A percentile compares a stretch with the other conserved stretches of the same genome.
phyloP scores from a whole-genome alignment of 2,113 vertebrate species.

The Psettodes erumei region DNA sequence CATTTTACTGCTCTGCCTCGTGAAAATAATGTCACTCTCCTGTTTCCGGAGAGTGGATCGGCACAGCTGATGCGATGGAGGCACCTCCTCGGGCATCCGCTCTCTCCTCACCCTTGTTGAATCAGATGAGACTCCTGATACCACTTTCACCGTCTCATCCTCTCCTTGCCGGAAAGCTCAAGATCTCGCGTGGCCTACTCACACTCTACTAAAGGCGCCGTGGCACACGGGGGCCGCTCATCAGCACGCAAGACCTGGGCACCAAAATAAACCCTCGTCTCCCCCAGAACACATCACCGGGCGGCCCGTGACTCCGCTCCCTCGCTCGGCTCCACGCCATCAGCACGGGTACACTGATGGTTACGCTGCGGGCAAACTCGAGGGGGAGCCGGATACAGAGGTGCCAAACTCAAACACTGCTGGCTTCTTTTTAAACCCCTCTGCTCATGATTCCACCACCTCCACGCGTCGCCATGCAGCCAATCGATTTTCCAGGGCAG shows the following conservation, averaged over 20 bases:
- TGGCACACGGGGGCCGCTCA: conserved; percentile 72
- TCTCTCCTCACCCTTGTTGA: conserved; percentile 50
- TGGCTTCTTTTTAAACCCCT: neutral
- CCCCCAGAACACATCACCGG: conserved; percentile 52
- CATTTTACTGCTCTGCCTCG: neutral
- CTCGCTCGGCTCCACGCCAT: conserved; percentile 38
- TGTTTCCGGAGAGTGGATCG: conserved; percentile 19
- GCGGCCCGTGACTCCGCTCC: conserved; percentile 49
- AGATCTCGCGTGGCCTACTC: conserved; percentile 62
- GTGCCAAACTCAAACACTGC: conserved; percentile 27
- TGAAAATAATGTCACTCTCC: neutral
- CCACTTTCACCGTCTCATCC: conserved; percentile 65
- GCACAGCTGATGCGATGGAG: conserved; percentile 45
- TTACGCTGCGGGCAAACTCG: conserved; percentile 13
- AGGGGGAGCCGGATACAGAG: too few species aligned
- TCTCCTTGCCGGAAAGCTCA: conserved; percentile 52
- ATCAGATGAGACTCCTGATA: conserved; percentile 66
- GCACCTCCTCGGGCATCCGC: conserved; percentile 48
- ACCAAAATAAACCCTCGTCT: conserved; percentile 73
- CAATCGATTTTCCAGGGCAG: conserved; percentile 42
- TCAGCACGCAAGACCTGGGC: conserved; percentile 70
- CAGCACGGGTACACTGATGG: conserved; percentile 38
- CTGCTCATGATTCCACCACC: conserved; percentile 22
- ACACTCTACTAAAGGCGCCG: conserved; percentile 66
- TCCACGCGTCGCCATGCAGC: conserved; percentile 26